Conservation (phyloP, 2,888 invertebrate genomes). For the Tetranychus truncatus region DNA sequence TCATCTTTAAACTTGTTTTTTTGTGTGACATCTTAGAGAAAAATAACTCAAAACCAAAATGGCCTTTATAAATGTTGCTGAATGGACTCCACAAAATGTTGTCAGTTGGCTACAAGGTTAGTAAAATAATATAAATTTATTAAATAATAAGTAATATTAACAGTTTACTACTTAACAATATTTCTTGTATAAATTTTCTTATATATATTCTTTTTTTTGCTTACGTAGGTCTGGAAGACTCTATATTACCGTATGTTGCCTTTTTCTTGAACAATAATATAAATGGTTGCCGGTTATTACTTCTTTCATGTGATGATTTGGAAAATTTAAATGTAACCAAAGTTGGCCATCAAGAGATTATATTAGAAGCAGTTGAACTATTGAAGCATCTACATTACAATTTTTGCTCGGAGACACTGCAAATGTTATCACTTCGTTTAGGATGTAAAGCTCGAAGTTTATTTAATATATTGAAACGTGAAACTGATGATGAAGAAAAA, state of each 20-base stretch:
- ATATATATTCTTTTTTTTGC: slow-evolving; percentile 22
- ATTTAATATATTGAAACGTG: slow-evolving; percentile 45
- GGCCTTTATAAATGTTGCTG: slow-evolving; percentile 66
- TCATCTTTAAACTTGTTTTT: neutral
- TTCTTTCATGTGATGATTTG: slow-evolving; percentile 68
- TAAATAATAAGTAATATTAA: neutral
- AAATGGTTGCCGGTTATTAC: slow-evolving; percentile 60
- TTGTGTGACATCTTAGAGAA: neutral
- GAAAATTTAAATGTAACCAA: slow-evolving; percentile 64
- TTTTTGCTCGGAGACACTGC: slow-evolving; percentile 72
- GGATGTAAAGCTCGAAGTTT: slow-evolving; percentile 62
- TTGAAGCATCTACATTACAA: slow-evolving; percentile 81
- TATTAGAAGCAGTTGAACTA: slow-evolving; percentile 77
- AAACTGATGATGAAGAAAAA: slow-evolving; percentile 14
- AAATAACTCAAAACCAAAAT: slow-evolving; percentile 33
- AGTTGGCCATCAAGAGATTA: slow-evolving; percentile 79
- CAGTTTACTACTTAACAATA: neutral
- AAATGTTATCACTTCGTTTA: slow-evolving; percentile 63
- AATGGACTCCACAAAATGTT: slow-evolving; percentile 76
- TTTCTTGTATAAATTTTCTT: neutral
- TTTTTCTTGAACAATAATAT: slow-evolving; percentile 61
- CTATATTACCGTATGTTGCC: slow-evolving; percentile 58
- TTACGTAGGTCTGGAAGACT: slow-evolving; percentile 50
- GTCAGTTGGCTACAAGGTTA: slow-evolving; percentile 73
- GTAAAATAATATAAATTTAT: neutral